These are phyloP conservation scores for Apoderus coryli DNA, from an alignment of 2,888 invertebrate genomes.

Conservation along the genomic window DNA sequence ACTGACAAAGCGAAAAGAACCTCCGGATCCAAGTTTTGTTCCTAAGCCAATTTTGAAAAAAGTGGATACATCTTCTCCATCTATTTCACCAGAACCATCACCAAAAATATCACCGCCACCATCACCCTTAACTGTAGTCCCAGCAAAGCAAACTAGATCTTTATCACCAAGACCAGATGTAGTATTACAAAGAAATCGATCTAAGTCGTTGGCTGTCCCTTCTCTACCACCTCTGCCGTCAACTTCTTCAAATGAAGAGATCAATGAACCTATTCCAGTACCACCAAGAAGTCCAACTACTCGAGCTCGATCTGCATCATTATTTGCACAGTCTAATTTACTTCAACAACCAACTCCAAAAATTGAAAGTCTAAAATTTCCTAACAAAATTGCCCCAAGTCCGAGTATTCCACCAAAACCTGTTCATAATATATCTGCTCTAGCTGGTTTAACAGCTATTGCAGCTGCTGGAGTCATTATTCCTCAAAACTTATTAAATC, in stretches of 20 bases:
- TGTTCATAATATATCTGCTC: slow-evolving; percentile 16
- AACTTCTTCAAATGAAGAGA: slow-evolving; percentile 11
- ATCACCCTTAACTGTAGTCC: too few species aligned
- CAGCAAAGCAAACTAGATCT: slow-evolving; percentile 11
- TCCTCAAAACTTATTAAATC: slow-evolving; percentile 24
- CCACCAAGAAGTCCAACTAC: slow-evolving; percentile 11
- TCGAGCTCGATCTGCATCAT: slow-evolving; percentile 20
- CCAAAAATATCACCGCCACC: slow-evolving; percentile 11
- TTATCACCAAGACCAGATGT: slow-evolving; percentile 16
- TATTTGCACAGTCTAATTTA: slow-evolving; percentile 16
- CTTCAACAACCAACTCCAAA: slow-evolving; percentile 2
- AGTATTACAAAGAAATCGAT: slow-evolving; percentile 15
- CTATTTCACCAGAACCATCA: slow-evolving; percentile 18
- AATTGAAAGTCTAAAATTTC: slow-evolving; percentile 4
- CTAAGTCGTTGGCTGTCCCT: slow-evolving; percentile 15
- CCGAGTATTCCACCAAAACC: slow-evolving; percentile 12
- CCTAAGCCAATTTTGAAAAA: slow-evolving; percentile 68
- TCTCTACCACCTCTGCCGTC: slow-evolving; percentile 12
- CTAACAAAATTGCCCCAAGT: slow-evolving; percentile 10
- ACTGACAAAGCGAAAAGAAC: slow-evolving; percentile 43
- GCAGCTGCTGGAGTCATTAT: slow-evolving; percentile 28
- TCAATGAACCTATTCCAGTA: slow-evolving; percentile 9
- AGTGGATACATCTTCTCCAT: slow-evolving; percentile 17
- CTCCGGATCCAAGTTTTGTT: slow-evolving; percentile 53
- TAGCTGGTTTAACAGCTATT: slow-evolving; percentile 24